These are phyloP conservation scores for Cephus rjabovi DNA, from an alignment of 2,888 invertebrate species.

Conservation along the genomic window DNA sequence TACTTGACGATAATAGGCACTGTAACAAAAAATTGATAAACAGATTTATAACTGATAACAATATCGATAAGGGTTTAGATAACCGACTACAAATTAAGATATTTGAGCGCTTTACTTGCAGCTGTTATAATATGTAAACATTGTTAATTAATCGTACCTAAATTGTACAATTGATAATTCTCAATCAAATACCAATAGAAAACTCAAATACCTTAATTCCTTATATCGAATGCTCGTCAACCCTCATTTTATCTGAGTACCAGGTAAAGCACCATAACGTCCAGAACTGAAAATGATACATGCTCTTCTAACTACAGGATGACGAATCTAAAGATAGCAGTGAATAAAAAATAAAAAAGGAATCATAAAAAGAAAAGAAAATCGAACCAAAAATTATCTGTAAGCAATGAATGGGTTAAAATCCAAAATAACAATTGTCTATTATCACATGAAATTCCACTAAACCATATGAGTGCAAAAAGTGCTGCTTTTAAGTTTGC, in stretches of 20 bases:
- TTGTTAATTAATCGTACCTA: background rate
- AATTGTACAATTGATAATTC: background rate
- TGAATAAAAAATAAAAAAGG: background rate
- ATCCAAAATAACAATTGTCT: background rate
- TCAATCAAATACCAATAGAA: background rate
- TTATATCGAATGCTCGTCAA: constrained; percentile 30
- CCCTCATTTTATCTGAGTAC: constrained; percentile 54
- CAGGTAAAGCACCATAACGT: constrained; percentile 60
- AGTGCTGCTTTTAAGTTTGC: background rate
- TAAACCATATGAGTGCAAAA: background rate
- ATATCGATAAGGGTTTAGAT: constrained; percentile 4
- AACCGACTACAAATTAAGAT: constrained; percentile 28
- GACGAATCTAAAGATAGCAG: background rate
- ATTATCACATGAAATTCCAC: no score
- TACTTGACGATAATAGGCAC: constrained; percentile 54
- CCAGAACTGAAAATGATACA: constrained; percentile 59
- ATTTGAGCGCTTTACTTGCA: constrained; percentile 29
- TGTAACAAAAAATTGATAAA: constrained; percentile 43
- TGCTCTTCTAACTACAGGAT: constrained; percentile 31
- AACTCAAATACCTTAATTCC: constrained; percentile 42
- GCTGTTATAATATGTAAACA: background rate
- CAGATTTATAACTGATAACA: constrained; percentile 13
- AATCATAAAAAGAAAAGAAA: constrained; percentile 4
- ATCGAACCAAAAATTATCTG: constrained; percentile 4
- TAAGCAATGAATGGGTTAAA: constrained; percentile 6